A percentile compares a stretch with the other conserved stretches of the same genome.
Evolutionary conservation across 2,888 invertebrate species (phyloP).

Genomic region (Tetramorium bicarinatum): DNA sequence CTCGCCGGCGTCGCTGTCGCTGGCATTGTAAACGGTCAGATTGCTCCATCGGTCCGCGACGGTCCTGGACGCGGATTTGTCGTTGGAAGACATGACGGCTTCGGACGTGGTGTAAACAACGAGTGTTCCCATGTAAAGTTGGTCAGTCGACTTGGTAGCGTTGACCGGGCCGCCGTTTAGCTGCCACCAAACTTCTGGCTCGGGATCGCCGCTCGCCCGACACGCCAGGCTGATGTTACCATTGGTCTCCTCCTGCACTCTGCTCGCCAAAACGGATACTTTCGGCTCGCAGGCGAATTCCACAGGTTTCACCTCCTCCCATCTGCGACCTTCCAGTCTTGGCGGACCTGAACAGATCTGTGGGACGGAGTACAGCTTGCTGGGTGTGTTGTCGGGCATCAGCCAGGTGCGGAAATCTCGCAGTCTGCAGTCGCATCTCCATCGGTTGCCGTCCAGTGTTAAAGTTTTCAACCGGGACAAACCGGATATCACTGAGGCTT

Average conservation of each 20-base stretch:
- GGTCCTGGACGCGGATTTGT: slow-evolving; percentile 37
- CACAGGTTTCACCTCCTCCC: slow-evolving; percentile 92
- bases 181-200: slow-evolving; percentile 94
- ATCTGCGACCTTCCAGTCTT: slow-evolving; percentile 90
- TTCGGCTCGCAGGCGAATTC: slow-evolving; percentile 95
- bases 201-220: slow-evolving; percentile 93
- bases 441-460: slow-evolving; percentile 94
- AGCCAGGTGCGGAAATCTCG: slow-evolving; percentile 95
- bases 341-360: slow-evolving; percentile 92
- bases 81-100: slow-evolving; percentile 39
- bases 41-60: slow-evolving; percentile 90
- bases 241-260: slow-evolving; percentile 92
- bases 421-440: slow-evolving; percentile 96
- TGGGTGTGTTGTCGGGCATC: slow-evolving; percentile 86
- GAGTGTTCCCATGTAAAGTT: slow-evolving; percentile 72
- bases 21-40: slow-evolving; percentile 93
- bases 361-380: slow-evolving; percentile 92
- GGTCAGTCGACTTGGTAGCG: slow-evolving; percentile 75
- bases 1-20: slow-evolving; percentile 93
- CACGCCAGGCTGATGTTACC: slow-evolving; percentile 94
- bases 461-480: slow-evolving; percentile 93
- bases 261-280: slow-evolving; percentile 87
- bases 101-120: slow-evolving; percentile 66
- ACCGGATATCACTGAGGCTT: slow-evolving; percentile 90
- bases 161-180: slow-evolving; percentile 91